Evolutionary conservation across 2,797 vertebrate species (phyloP).

Genomic region (Leucoraja ocellata): DNA sequence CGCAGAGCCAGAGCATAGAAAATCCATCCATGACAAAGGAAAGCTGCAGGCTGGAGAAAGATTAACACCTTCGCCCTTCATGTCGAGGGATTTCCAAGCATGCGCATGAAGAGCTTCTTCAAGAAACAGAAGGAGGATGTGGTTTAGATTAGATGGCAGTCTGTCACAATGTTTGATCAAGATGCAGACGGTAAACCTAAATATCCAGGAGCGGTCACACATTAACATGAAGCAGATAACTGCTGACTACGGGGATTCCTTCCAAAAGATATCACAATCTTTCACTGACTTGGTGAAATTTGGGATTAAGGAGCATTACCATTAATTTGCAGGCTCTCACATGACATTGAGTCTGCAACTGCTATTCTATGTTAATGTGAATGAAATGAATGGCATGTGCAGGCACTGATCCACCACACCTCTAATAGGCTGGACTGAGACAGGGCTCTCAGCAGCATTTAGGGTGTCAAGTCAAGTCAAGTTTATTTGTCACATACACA

Average conservation of each 20-base stretch:
- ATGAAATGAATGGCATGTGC: too few species aligned
- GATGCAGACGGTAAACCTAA: background rate
- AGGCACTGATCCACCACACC: too few species aligned
- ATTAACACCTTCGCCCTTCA: background rate
- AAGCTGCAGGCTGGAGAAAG: background rate
- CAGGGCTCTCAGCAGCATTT: too few species aligned
- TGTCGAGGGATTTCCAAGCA: background rate
- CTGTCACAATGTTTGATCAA: conserved; percentile 10
- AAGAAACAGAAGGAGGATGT: background rate
- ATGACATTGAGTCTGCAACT: background rate
- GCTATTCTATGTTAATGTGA: background rate
- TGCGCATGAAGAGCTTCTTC: background rate
- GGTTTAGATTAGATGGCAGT: background rate
- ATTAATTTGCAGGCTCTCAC: background rate
- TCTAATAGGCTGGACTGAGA: too few species aligned
- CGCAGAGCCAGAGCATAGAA: too few species aligned
- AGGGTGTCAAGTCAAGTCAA: too few species aligned
- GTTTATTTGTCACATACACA: too few species aligned
- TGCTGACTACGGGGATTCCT: background rate
- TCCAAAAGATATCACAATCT: background rate
- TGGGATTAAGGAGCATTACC: background rate
- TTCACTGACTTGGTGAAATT: background rate
- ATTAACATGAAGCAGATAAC: background rate
- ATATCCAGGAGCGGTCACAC: background rate
- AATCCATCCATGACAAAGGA: background rate